Conservation (phyloP, 2,797 vertebrate genomes). For the Monodelphis domestica region DNA sequence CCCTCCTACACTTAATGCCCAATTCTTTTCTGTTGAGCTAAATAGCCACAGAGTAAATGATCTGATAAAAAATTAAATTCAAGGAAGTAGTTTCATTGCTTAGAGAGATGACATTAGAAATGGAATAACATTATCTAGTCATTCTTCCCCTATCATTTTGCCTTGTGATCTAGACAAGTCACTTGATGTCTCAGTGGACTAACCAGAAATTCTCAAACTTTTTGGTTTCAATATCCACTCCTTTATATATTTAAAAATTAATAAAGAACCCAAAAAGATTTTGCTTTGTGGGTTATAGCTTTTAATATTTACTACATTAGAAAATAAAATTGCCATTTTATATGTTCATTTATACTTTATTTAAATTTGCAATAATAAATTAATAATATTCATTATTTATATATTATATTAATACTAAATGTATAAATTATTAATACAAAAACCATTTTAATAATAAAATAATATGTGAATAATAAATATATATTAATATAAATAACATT, state of each 20-base stretch:
- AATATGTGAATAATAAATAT: too few species aligned
- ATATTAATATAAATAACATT: neutral
- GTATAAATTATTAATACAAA: too few species aligned
- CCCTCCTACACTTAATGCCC: neutral
- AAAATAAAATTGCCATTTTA: neutral
- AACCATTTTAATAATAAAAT: too few species aligned
- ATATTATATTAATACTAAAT: too few species aligned
- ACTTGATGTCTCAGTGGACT: neutral
- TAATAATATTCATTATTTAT: too few species aligned
- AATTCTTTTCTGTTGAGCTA: neutral
- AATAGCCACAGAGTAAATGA: neutral
- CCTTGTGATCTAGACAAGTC: neutral
- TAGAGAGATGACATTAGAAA: neutral
- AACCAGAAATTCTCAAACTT: neutral
- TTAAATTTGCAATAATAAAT: neutral
- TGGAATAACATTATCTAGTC: neutral
- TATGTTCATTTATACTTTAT: neutral
- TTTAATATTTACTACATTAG: neutral
- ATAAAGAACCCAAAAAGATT: neutral
- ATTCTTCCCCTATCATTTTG: neutral
- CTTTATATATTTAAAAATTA: neutral
- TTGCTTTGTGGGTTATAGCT: neutral
- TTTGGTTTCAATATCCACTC: neutral
- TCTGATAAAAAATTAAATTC: neutral
- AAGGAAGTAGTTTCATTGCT: too few species aligned